Evolutionary conservation across 2,797 vertebrate genomes (phyloP), one percentile per base, ranked within the genome.

Genomic region (Philypnodon macrostomus): DNA sequence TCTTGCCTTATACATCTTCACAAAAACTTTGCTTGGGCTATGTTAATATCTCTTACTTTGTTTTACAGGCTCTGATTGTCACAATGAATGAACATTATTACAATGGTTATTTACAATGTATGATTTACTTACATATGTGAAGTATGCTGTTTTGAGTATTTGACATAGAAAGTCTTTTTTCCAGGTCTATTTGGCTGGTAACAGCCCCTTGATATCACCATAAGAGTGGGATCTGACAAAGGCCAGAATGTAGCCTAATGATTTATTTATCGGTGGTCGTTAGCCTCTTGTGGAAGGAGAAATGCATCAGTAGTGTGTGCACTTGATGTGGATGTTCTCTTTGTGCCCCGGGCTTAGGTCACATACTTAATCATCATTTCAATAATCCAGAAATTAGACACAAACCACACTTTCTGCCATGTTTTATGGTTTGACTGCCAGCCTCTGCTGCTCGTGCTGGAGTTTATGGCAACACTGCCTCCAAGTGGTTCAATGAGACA

Each of bases 381-480:
- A 48, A 38, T 30, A 5, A 41, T 35, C 24, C 56, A 34, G 29
- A 45, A 23, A 23, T 4, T 23, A 45, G 47, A 54, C 42, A 46
- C 50, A 4, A 52, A 33, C 19, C 60, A 72, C 13, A 34, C 18
- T 67, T 38, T 26, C 45, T 70, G 54, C 46, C 48, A 47, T 73
- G 54, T 19, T 26, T 55, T 46, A n/a, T 21, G 27, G 27, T 21
- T 10, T 41, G 53, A 12, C 40, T 58, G 55, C 42, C 64, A 59
- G 70, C 76, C 50, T 53, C 56, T 57, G 47, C 63, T 32, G 46
- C 63, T 63, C 57, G 23, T 52, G 50, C 35, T 14, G 15, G 15
- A 71, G 44, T 32, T 70, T 83, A 77, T 81, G 77, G 37, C 72
- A 81, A 81, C 64, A 77, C 79, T 80, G 77, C 79, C 81, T 79